Conservation (phyloP, 2,797 vertebrate genomes). For the Calcarius lapponicus region DNA sequence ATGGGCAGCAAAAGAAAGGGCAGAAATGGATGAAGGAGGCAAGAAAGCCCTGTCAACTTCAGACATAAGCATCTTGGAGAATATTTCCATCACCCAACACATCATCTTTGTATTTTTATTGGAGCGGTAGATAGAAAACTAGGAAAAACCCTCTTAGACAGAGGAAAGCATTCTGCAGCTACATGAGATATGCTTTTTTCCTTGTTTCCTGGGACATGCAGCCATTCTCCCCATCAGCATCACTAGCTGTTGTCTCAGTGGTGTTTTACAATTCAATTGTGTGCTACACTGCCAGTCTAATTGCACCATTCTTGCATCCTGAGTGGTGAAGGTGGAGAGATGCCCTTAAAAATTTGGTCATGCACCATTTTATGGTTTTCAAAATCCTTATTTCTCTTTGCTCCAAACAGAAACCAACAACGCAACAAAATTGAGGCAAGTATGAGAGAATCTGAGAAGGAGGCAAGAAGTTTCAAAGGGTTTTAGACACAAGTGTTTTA, state of each 20-base stretch:
- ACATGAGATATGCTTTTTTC: accelerated
- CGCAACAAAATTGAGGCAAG: background rate
- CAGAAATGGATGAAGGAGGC: background rate
- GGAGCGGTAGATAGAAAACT: background rate
- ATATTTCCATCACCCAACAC: background rate
- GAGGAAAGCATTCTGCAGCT: background rate
- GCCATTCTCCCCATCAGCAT: background rate
- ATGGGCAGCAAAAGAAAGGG: background rate
- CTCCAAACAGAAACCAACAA: background rate
- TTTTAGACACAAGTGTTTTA: constrained; percentile 51
- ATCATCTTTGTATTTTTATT: background rate
- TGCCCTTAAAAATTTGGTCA: background rate
- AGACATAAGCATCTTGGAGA: background rate
- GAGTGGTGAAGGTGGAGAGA: background rate
- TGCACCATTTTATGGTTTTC: background rate
- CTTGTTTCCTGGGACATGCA: background rate
- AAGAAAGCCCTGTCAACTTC: background rate
- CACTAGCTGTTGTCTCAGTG: background rate
- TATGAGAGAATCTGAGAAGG: background rate
- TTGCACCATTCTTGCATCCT: background rate
- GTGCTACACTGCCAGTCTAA: background rate
- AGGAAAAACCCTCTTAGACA: background rate
- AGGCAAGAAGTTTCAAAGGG: constrained; percentile 23
- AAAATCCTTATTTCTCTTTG: background rate
- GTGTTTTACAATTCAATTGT: background rate